A percentile compares a stretch with the other conserved stretches of the same genome.
Conservation (phyloP, 2,888 invertebrate genomes). For the Latheticus oryzae region DNA sequence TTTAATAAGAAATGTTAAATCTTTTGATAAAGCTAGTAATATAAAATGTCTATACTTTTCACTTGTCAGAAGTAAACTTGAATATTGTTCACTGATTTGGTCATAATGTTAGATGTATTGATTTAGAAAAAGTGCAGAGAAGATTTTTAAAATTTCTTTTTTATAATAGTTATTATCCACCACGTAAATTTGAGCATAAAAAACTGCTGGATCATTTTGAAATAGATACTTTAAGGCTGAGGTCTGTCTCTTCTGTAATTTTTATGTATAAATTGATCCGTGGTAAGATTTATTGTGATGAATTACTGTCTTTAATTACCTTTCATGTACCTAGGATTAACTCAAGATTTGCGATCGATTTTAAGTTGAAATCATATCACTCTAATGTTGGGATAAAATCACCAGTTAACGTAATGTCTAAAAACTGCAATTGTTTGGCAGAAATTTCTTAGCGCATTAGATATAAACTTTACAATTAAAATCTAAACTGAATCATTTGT, state of each 20-base stretch:
- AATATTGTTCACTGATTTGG: constrained; percentile 3
- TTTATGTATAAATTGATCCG: constrained; percentile 3
- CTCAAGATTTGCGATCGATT: neutral
- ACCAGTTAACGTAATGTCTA: neutral
- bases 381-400: neutral
- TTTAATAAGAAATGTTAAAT: constrained; percentile 3
- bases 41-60: constrained; percentile 10
- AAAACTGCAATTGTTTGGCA: constrained; percentile 1
- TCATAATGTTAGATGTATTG: too few relatives aligned
- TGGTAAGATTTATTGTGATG: neutral
- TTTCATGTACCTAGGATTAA: neutral
- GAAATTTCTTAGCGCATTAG: too few relatives aligned
- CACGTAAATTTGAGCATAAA: neutral
- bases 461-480: too few relatives aligned
- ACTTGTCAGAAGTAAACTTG: constrained; percentile 2
- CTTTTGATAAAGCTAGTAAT: neutral
- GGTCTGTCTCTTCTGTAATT: neutral
- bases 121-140: too few relatives aligned
- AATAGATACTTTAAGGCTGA: neutral
- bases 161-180: too few relatives aligned
- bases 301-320: neutral
- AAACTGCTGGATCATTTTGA: neutral
- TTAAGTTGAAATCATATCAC: neutral
- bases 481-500: too few relatives aligned
- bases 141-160: too few relatives aligned